phyloP scores from a whole-genome alignment of 2,888 invertebrate species.

The Gasteruption jaculator region DNA sequence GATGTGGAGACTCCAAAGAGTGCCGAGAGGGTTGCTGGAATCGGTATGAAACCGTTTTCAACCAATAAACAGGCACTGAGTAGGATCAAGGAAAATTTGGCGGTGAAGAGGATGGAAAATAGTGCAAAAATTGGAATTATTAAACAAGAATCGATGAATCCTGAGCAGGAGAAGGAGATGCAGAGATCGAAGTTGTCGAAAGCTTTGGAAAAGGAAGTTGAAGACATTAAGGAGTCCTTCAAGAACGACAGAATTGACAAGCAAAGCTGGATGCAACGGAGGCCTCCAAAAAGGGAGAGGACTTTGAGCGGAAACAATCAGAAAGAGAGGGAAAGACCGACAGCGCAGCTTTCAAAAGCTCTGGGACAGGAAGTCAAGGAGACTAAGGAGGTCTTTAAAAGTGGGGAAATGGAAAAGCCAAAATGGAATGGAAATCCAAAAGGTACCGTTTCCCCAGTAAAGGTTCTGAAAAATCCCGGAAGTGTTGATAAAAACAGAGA shows the following conservation, averaged over 20 bases:
- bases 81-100: constrained; percentile 11
- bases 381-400: too few relatives aligned
- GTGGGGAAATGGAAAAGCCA: neutral
- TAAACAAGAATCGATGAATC: too few relatives aligned
- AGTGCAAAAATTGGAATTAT: too few relatives aligned
- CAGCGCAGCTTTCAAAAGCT: too few relatives aligned
- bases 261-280: constrained; percentile 9
- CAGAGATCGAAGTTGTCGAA: too few relatives aligned
- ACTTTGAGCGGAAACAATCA: constrained; percentile 7
- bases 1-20: too few relatives aligned
- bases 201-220: neutral
- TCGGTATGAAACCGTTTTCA: too few relatives aligned
- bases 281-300: constrained; percentile 16
- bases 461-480: neutral
- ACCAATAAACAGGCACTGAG: neutral
- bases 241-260: constrained; percentile 6
- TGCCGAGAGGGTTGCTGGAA: too few relatives aligned
- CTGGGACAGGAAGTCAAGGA: too few relatives aligned
- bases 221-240: neutral
- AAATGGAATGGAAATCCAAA: neutral
- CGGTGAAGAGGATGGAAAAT: constrained; percentile 12
- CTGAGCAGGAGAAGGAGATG: constrained; percentile 4
- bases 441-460: constrained; percentile 19
- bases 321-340: constrained; percentile 12
- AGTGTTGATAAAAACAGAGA: too few relatives aligned